Evolutionary conservation across 2,888 invertebrate species (phyloP), one percentile per base, ranked within the genome.

Genomic region (Drosophila paramelanica): DNA sequence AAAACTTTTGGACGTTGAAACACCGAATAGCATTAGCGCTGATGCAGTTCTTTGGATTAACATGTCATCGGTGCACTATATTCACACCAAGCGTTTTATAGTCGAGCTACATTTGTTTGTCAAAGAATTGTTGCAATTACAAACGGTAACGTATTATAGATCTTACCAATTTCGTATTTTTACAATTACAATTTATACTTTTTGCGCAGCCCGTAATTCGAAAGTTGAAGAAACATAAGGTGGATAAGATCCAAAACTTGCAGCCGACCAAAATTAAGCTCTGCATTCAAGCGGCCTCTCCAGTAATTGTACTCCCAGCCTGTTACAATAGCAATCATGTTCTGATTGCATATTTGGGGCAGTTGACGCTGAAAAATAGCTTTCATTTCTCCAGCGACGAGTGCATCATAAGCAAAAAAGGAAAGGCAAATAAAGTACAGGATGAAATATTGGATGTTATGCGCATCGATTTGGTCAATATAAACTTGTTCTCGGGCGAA

Each of bases 71-170:
- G 96, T 98, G 2, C 95, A 96, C 84, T 98, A 98, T 92, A 96
- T 98, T 55, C 98, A 99, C 93, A 98, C 98, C 0, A 97, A 98
- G 90, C 94, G 98, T 57, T 99, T 99, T 93, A 95, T 98, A 53
- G 95, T 95, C 20, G 98, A 98, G 92, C 93, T 98, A 60, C 95
- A 97, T 84, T 96, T 97, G 4, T 98, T 98, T 93, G 96, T 97
- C 74, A 93, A 95, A 51, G 96, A 97, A 89, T 97, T 99, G 91
- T 94, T 96, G 5, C 96, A 97, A 88, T 93, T 98, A 52, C 96
- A 97, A 89, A 95, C 96, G 66, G 95, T 97, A 66, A 95, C 6
- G 17, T 42, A 38, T 46, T 10, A 31, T 31, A 31, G 10, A 38
- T 31, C 2, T 1, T 2, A 17, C 6, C 3, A 7, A 1, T 33